Base-by-base conservation (phyloP, 2,113 vertebrate species). In the Hydropotes inermis region DNA sequence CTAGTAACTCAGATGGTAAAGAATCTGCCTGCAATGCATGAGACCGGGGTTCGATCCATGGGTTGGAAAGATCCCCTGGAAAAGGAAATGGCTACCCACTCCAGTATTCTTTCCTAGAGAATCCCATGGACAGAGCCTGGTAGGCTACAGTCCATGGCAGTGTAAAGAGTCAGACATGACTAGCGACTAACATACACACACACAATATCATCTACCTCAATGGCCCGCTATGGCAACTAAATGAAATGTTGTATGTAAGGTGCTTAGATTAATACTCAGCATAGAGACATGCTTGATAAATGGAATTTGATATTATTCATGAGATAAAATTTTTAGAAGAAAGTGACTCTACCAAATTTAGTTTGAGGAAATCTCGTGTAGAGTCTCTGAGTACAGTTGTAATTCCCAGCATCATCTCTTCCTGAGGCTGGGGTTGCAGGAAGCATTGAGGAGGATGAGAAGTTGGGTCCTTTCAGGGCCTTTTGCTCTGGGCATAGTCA, bases 281-380 rank as follows among this genome's bases (percentile, higher is more conserved):
- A 30, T 9, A 25, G 88, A 58, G 81, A 43, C 7, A 52, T 17
- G 45, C 25, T 78, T 90, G 70, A 88, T 43, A 76, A 91, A 54
- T 78, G 36, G n/a, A 33, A 89, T 87, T 89, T 93, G 54, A 93
- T 86, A 87, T 81, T 57, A 89, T 45, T 81, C 61, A 87, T n/a
- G 57, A 93, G 36, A 54, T 70, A 91, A 97, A 94, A 91, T 47
- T 30, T 94, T 54, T 86, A 54, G 93, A 58, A 95, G n/a, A 27
- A n/a, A 50, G 30, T 13, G n/a, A 60, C 50, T 58, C 19, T 87
- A 33, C 33, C 57, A 95, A 78, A 61, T 76, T 91, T 85, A 85
- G 82, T 85, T 96, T 11, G 39, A 74, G 47, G 43, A 95, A 58
- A 27, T 52, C 17, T 47, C 74, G 50, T 8, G 58, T 5, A 78